Base-by-base conservation (phyloP, 2,888 invertebrate genomes). In the Aquatica leii region DNA sequence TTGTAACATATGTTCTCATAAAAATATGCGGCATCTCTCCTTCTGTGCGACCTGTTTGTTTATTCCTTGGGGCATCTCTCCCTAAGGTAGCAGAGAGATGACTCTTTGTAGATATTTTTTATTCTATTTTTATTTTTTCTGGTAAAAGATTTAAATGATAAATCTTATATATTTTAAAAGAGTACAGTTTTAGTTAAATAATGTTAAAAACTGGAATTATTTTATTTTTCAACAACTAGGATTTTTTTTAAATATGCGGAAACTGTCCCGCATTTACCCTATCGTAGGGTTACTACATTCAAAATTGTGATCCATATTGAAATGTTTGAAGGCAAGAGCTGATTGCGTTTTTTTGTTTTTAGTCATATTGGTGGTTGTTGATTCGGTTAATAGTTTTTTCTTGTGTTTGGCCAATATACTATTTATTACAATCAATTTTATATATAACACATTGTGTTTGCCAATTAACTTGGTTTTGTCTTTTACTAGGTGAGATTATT, bases 221-320 rank as follows among this genome's bases (percentile, higher is more conserved):
- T n/a, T n/a, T n/a, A n/a, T n/a, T n/a, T n/a, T n/a, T n/a, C n/a
- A n/a, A n/a, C n/a, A n/a, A n/a, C n/a, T n/a, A n/a, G n/a, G n/a
- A n/a, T n/a, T 18, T 20, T 48, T 20, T 48, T n/a, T 11, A 48
- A 48, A 48, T 20, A n/a, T 48, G 20, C 48, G 48, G 48, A 18
- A 48, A n/a, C 11, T 48, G 5, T 48, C 48, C 21, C 12, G 11
- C 20, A 48, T 20, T 48, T 48, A 48, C 48, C 48, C 48, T 48
- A n/a, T n/a, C n/a, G n/a, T n/a, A n/a, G n/a, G n/a, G n/a, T n/a
- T n/a, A n/a, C n/a, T n/a, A n/a, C n/a, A n/a, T n/a, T n/a, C n/a
- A n/a, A n/a, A n/a, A n/a, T n/a, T n/a, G n/a, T n/a, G n/a, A n/a
- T n/a, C n/a, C n/a, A n/a, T n/a, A n/a, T n/a, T n/a, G n/a, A n/a